These are phyloP conservation scores for Pseudolaguvia tuberculata DNA, from an alignment of 2,113 vertebrate species.

Conservation along the genomic window DNA sequence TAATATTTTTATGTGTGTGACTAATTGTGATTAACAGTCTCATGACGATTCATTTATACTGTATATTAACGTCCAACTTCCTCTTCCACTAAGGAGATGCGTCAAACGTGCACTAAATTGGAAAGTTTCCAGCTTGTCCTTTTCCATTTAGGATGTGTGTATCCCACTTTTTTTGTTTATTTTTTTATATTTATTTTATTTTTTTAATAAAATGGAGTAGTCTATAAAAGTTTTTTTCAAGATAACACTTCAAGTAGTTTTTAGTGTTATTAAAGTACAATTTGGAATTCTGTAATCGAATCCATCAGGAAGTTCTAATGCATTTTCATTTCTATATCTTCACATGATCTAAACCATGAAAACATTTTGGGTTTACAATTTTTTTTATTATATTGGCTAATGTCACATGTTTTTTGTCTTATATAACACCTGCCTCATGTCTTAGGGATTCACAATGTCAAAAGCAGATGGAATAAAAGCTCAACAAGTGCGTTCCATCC, in stretches of 20 bases:
- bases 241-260: not conserved
- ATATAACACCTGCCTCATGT: not conserved
- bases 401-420: not conserved
- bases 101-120: slow-evolving; percentile 4
- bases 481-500: slow-evolving; percentile 38
- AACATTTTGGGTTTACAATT: not conserved
- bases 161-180: not conserved
- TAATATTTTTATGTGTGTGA: slow-evolving; percentile 13
- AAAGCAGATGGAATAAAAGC: slow-evolving; percentile 55
- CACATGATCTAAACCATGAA: not conserved
- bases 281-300: not conserved
- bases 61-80: not conserved
- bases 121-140: slow-evolving; percentile 9
- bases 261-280: not conserved
- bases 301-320: not conserved
- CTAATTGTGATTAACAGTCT: slow-evolving; percentile 16
- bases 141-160: slow-evolving; percentile 10
- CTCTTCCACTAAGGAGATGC: slow-evolving; percentile 23
- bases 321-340: not conserved
- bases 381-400: no score
- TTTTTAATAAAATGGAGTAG: not conserved
- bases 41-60: not conserved
- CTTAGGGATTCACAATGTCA: not conserved
- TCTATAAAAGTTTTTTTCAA: slow-evolving; percentile 11
- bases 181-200: not conserved